These are phyloP conservation scores for Drosophila virilis DNA, from an alignment of 1,140 invertebrate genomes.

Conservation along the genomic window DNA sequence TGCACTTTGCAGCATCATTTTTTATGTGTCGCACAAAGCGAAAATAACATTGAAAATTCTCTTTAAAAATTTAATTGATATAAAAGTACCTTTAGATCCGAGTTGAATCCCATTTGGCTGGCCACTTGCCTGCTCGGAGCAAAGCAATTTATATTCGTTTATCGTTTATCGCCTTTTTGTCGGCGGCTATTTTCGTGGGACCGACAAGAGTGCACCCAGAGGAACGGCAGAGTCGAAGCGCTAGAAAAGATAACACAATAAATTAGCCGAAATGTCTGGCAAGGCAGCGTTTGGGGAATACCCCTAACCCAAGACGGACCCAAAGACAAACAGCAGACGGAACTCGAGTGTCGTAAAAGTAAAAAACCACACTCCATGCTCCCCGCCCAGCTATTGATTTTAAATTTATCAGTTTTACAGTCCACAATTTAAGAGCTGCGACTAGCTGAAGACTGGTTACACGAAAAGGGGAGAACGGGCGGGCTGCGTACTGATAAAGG, in stretches of 20 bases:
- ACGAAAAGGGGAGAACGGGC: neutral
- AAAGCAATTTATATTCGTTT: conserved; percentile 53
- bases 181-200: conserved; percentile 25
- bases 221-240: conserved; percentile 22
- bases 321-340: neutral
- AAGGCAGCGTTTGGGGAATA: conserved; percentile 43
- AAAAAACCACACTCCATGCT: conserved; percentile 4
- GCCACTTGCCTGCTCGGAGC: conserved; percentile 28
- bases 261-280: conserved; percentile 60
- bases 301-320: conserved; percentile 24
- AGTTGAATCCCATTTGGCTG: conserved; percentile 30
- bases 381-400: conserved; percentile 47
- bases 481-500: conserved; percentile 28
- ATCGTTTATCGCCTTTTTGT: conserved; percentile 40
- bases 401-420: conserved; percentile 56
- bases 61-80: conserved; percentile 50
- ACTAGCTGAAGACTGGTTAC: conserved; percentile 7
- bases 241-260: conserved; percentile 55
- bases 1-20: conserved; percentile 19
- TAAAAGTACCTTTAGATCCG: conserved; percentile 18
- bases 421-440: conserved; percentile 31
- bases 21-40: conserved; percentile 17
- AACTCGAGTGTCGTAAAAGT: conserved; percentile 36
- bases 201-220: conserved; percentile 27
- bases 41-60: conserved; percentile 24